phyloP scores from a whole-genome alignment of 2,797 vertebrate genomes.

The Apogon hyalosoma region DNA sequence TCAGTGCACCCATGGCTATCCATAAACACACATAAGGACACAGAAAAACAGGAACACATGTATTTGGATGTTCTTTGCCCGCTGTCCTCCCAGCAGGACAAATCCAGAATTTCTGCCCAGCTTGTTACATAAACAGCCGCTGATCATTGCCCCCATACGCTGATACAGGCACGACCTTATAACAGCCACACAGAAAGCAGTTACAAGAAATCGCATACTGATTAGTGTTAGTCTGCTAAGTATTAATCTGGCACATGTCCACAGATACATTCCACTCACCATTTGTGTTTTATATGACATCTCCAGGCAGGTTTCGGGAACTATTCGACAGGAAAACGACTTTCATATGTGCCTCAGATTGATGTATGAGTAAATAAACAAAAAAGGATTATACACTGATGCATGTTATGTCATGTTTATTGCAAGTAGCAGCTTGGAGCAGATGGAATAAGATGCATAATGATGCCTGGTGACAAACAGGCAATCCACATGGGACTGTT shows the following conservation, averaged over 20 bases:
- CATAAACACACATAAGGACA: conserved; percentile 6
- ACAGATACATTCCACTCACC: conserved; percentile 9
- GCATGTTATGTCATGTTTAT: conserved; percentile 56
- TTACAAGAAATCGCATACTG: background rate
- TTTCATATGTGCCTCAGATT: conserved; percentile 13
- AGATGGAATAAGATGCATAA: conserved; percentile 50
- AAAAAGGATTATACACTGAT: conserved; percentile 34
- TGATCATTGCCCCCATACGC: conserved; percentile 17
- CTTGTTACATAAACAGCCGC: conserved; percentile 31
- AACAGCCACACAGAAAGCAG: conserved; percentile 15
- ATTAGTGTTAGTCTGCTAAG: conserved; percentile 21
- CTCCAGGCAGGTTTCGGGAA: background rate
- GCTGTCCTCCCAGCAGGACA: conserved; percentile 21
- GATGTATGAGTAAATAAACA: conserved; percentile 48
- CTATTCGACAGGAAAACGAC: conserved; percentile 12
- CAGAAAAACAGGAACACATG: conserved; percentile 15
- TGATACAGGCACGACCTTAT: conserved; percentile 18
- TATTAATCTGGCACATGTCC: conserved; percentile 10
- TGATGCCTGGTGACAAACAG: conserved; percentile 53
- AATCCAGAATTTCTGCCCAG: conserved; percentile 5
- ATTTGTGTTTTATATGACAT: conserved; percentile 9
- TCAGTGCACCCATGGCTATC: background rate
- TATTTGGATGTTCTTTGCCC: conserved; percentile 20
- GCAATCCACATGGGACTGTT: conserved; percentile 42
- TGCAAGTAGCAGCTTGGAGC: conserved; percentile 35